Evolutionary conservation across 2,797 vertebrate species (phyloP).

Genomic region (Vipera ursinii): DNA sequence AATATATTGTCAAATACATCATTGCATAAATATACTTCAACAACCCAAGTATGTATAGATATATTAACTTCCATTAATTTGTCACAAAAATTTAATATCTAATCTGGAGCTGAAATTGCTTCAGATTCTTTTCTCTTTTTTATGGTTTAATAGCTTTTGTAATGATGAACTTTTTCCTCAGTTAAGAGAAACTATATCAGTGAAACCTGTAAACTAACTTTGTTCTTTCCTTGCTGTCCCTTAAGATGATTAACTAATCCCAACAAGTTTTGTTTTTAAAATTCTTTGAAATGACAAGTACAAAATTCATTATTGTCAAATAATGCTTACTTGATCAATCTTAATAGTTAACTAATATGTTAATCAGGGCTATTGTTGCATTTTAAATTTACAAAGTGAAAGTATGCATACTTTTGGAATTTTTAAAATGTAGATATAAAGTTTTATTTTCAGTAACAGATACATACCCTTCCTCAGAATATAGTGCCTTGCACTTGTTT

Average conservation of each 20-base stretch:
- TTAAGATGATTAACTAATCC: background rate
- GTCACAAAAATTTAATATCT: background rate
- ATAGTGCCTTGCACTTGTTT: background rate
- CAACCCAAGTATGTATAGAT: background rate
- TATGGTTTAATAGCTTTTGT: background rate
- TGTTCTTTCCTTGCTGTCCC: background rate
- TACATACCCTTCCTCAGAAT: background rate
- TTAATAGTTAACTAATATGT: background rate
- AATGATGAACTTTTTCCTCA: background rate
- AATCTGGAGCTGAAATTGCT: background rate
- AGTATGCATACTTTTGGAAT: background rate
- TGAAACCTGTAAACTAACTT: background rate
- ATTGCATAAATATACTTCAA: background rate
- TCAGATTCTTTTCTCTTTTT: background rate
- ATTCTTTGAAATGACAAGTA: background rate
- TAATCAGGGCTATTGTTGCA: background rate
- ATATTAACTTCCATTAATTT: background rate
- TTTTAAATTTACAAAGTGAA: background rate
- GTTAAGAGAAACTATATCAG: background rate
- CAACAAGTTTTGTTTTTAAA: background rate
- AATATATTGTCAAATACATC: background rate
- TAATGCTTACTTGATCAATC: background rate
- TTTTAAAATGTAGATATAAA: background rate
- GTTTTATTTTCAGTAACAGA: background rate
- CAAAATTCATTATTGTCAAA: background rate